Evolutionary conservation across 2,888 invertebrate genomes (phyloP).

Genomic region (Iphiclides podalirius): DNA sequence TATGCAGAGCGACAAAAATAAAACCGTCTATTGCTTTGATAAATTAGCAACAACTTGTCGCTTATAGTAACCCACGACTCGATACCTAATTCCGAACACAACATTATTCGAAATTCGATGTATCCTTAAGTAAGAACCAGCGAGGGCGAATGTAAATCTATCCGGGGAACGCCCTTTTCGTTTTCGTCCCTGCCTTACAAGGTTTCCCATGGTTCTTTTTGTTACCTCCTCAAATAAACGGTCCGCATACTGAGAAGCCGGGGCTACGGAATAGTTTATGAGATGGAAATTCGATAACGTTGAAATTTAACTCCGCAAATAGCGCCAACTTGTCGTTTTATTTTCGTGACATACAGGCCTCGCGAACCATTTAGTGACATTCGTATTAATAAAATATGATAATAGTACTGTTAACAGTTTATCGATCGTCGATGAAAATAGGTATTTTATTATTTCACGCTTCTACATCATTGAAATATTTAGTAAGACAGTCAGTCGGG

Average conservation of each 20-base stretch:
- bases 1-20: too few species aligned
- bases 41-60: too few species aligned
- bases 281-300: slow-evolving; percentile 54
- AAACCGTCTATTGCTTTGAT: too few species aligned
- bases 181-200: slow-evolving; percentile 20
- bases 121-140: slow-evolving; percentile 1
- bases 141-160: slow-evolving; percentile 22
- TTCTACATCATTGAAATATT: too few species aligned
- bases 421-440: too few species aligned
- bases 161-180: slow-evolving; percentile 23
- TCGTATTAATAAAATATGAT: too few species aligned
- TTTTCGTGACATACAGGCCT: slow-evolving; percentile 14
- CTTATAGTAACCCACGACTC: background rate
- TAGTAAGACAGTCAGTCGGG: too few species aligned
- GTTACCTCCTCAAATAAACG: slow-evolving; percentile 31
- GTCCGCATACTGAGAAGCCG: slow-evolving; percentile 30
- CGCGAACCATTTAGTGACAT: background rate
- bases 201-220: slow-evolving; percentile 30
- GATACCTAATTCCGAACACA: slow-evolving; percentile 4
- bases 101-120: slow-evolving; percentile 17
- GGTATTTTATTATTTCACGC: too few species aligned
- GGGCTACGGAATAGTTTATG: slow-evolving; percentile 47
- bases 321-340: slow-evolving; percentile 43
- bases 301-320: slow-evolving; percentile 52
- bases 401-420: too few species aligned